Evolutionary conservation across 2,113 vertebrate genomes (phyloP).

Genomic region (Cacatua alba): DNA sequence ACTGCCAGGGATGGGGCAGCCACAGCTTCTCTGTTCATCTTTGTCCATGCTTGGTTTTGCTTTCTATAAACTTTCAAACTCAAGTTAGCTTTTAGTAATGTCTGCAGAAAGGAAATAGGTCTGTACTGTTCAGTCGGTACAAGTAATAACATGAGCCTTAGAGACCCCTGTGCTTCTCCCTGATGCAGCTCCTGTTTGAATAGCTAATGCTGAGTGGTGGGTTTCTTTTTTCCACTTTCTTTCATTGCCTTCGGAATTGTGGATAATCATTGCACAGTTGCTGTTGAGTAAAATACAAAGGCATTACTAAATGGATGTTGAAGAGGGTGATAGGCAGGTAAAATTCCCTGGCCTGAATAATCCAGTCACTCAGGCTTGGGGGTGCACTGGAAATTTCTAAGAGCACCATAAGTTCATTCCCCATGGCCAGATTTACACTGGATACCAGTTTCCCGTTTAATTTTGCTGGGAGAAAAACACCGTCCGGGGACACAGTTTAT

Average conservation of each 20-base stretch:
- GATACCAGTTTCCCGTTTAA: accelerated
- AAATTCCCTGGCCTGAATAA: not conserved
- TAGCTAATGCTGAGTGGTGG: not conserved
- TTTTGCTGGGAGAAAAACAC: not conserved
- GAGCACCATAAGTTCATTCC: not conserved
- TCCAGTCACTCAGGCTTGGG: not conserved
- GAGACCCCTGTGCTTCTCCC: not conserved
- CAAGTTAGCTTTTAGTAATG: accelerated
- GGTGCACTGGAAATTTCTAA: not conserved
- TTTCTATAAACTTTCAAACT: not conserved
- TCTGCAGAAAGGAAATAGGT: accelerated
- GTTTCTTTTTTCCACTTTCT: not conserved
- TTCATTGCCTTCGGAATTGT: accelerated
- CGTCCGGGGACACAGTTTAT: accelerated
- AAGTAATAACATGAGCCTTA: accelerated
- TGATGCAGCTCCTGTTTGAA: not conserved
- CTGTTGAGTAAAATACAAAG: not conserved
- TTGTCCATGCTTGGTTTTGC: accelerated
- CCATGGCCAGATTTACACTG: accelerated
- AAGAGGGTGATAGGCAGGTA: not conserved
- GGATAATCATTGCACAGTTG: not conserved
- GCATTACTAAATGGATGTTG: accelerated
- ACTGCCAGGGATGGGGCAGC: not conserved
- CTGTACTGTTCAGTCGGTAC: accelerated
- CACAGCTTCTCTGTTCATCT: not conserved